Evolutionary conservation across 23 tunicate species (phyloP).

Genomic region (Ascidia mentula): DNA sequence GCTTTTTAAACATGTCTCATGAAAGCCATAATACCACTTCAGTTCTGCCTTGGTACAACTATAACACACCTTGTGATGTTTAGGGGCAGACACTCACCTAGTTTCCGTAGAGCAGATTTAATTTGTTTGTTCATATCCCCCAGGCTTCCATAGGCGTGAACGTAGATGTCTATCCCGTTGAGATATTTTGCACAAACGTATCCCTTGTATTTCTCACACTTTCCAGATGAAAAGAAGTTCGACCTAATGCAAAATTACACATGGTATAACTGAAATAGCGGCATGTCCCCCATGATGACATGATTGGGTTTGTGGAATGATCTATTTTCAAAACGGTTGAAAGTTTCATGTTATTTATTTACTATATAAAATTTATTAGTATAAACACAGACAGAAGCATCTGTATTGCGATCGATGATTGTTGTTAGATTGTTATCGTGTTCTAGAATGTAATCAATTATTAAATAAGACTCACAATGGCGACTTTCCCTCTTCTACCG

Average conservation of each 20-base stretch:
- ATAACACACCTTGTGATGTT: neutral
- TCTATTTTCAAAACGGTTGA: no score
- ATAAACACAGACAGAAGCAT: neutral
- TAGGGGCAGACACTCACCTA: slow-evolving; percentile 52
- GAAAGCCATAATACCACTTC: neutral
- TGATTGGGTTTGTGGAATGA: no score
- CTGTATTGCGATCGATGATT: neutral
- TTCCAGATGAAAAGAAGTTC: slow-evolving; percentile 21
- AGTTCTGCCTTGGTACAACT: neutral
- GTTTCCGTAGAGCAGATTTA: slow-evolving; percentile 20
- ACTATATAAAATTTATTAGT: neutral
- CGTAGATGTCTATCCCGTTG: slow-evolving; percentile 32
- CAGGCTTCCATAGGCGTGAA: slow-evolving; percentile 54
- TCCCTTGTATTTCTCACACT: slow-evolving; percentile 66
- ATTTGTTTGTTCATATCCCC: slow-evolving; percentile 40
- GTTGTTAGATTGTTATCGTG: neutral
- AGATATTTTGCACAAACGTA: slow-evolving; percentile 35
- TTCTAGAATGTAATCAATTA: neutral
- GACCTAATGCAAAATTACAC: no score
- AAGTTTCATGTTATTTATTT: neutral
- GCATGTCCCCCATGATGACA: no score
- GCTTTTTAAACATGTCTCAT: no score
- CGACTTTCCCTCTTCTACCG: neutral
- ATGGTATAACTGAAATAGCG: no score
- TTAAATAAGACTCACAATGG: neutral